Evolutionary conservation across 1,140 invertebrate species (phyloP), one percentile per base, ranked within the genome.

Genomic region (Arion vulgaris): DNA sequence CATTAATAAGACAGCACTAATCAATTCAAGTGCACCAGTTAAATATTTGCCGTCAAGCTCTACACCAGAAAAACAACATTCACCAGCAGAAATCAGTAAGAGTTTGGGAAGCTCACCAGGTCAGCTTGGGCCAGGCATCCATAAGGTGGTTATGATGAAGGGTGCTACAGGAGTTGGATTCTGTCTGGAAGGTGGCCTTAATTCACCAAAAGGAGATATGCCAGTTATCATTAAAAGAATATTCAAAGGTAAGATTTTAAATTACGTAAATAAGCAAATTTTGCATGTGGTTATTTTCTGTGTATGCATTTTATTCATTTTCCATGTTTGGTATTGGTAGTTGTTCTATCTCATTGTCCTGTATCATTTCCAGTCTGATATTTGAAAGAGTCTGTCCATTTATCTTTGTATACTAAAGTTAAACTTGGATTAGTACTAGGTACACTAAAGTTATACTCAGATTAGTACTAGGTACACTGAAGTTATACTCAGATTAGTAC

Each of bases 161-260:
- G 97, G 97, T 87, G 96, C 95, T 83, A 96, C 96, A 83, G 97
- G 97, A 17, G 93, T 98, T 62, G 97, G 97, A 68, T 98, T 98
- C 91, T 97, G 96, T 88, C 94, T 98, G 66, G 96, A 98, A 90
- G 97, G 97, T 80, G 97, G 97, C 34, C 95, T 96, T 87, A 96
- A 96, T 88, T 98, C 97, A 32, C 96, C 96, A 0, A 92, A 95
- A 71, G 97, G 97, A 23, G 96, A 98, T 91, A 94, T 95, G 88
- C 96, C 97, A 71, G 94, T 98, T 39, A 94, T 95, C 39, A 95
- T 97, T 80, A 98, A 97, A 91, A 97, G 97, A 93, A 95, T 98
- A 87, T 97, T 98, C 92, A 96, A 96, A 93, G 97, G 97, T 97
- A 93, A 91, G 92, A 15, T 45, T n/a, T n/a, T n/a, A n/a, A n/a